These are phyloP conservation scores for Morinoia aosen DNA, from an alignment of 2,888 invertebrate species.

Conservation along the genomic window DNA sequence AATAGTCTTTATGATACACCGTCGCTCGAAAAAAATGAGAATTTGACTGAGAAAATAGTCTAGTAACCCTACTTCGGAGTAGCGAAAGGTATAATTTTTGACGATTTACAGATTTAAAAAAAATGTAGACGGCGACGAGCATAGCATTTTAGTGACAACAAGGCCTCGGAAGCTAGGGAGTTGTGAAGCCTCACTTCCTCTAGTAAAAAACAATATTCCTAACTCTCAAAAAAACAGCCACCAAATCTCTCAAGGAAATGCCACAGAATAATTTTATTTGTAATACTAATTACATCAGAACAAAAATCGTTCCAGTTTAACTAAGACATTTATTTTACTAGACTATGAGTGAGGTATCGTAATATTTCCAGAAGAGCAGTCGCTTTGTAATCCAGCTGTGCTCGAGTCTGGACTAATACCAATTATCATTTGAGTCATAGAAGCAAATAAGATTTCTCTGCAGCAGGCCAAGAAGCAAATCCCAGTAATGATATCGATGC, in stretches of 20 bases:
- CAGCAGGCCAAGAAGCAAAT: background rate
- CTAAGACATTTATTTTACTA: background rate
- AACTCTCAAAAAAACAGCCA: background rate
- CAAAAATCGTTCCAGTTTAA: background rate
- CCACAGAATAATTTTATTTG: background rate
- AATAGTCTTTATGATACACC: too few relatives aligned
- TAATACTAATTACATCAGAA: background rate
- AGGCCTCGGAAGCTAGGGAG: too few relatives aligned
- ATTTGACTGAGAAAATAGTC: too few relatives aligned
- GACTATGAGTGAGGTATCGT: background rate
- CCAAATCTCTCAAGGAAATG: background rate
- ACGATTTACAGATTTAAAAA: too few relatives aligned
- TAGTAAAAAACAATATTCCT: too few relatives aligned
- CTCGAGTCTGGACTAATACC: background rate
- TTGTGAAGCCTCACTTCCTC: too few relatives aligned
- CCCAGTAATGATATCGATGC: background rate
- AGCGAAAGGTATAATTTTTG: too few relatives aligned
- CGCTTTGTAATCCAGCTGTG: background rate
- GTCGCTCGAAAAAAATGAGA: too few relatives aligned
- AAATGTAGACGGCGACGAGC: too few relatives aligned
- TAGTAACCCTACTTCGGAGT: too few relatives aligned
- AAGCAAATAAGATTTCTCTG: background rate
- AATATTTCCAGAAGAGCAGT: background rate
- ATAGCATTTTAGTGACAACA: too few relatives aligned
- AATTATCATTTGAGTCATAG: constrained; percentile 2